phyloP scores from a whole-genome alignment of 2,113 vertebrate genomes.

The Chinchilla lanigera region DNA sequence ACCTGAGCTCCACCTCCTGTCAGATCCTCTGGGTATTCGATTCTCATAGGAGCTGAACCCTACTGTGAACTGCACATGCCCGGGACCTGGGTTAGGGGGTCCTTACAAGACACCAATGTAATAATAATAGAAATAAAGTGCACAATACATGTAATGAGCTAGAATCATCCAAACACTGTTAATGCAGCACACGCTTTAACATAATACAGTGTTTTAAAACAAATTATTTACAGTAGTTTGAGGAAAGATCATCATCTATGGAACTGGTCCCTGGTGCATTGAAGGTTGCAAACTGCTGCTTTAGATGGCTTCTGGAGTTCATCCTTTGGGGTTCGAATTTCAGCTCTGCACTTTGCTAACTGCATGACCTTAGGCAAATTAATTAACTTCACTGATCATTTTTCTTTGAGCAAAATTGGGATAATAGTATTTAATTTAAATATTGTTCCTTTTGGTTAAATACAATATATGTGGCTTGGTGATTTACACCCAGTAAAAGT shows the following conservation, averaged over 20 bases:
- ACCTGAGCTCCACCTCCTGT: neutral
- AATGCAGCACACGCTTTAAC: neutral
- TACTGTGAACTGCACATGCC: neutral
- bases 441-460: neutral
- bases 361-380: neutral
- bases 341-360: neutral
- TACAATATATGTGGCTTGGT: neutral
- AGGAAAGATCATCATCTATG: neutral
- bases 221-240: neutral
- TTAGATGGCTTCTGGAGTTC: neutral
- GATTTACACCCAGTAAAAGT: neutral
- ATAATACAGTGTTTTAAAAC: neutral
- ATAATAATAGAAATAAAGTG: neutral
- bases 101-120: neutral
- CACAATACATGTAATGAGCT: neutral
- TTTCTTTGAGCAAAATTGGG: neutral
- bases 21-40: neutral
- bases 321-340: neutral
- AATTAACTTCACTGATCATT: constrained; percentile 29
- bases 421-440: constrained; percentile 33
- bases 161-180: neutral
- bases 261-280: neutral
- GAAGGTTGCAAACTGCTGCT: neutral
- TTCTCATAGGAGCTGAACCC: neutral
- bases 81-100: neutral